phyloP scores from a whole-genome alignment of 2,888 invertebrate genomes.

The Mycogona germanica region DNA sequence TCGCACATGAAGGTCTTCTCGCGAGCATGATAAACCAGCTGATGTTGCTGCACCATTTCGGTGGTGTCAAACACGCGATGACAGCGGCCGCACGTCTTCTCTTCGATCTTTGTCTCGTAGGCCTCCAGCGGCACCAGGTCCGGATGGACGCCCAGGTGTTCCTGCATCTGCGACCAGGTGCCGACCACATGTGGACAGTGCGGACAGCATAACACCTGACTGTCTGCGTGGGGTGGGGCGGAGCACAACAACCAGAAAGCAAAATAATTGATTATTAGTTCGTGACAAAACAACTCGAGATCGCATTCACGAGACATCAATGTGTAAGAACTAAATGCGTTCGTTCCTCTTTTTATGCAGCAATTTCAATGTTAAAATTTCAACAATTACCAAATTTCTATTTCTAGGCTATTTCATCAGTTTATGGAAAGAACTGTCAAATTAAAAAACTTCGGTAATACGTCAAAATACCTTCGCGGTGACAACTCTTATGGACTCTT shows the following conservation, averaged over 20 bases:
- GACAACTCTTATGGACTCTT: slow-evolving; percentile 5
- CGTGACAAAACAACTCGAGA: too few relatives aligned
- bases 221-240: too few relatives aligned
- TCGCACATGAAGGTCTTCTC: slow-evolving; percentile 4
- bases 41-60: slow-evolving; percentile 5
- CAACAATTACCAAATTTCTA: too few relatives aligned
- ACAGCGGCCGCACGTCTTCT: not conserved
- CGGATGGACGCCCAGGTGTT: not conserved
- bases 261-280: too few relatives aligned
- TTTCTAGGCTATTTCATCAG: too few relatives aligned
- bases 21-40: not conserved
- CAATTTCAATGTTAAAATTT: too few relatives aligned
- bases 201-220: slow-evolving; percentile 1
- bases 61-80: not conserved
- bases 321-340: too few relatives aligned
- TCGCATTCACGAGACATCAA: too few relatives aligned
- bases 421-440: too few relatives aligned
- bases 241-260: too few relatives aligned
- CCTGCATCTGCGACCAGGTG: slow-evolving; percentile 3
- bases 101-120: slow-evolving; percentile 2
- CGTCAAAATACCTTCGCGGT: not conserved
- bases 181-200: slow-evolving; percentile 1
- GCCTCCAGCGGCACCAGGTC: slow-evolving; percentile 4
- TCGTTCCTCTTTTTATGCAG: too few relatives aligned
- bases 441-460: too few relatives aligned